A percentile compares a stretch with the other conserved stretches of the same genome.
These are phyloP conservation scores for Bucorvus abyssinicus DNA, from an alignment of 2,797 vertebrate genomes.

Conservation along the genomic window DNA sequence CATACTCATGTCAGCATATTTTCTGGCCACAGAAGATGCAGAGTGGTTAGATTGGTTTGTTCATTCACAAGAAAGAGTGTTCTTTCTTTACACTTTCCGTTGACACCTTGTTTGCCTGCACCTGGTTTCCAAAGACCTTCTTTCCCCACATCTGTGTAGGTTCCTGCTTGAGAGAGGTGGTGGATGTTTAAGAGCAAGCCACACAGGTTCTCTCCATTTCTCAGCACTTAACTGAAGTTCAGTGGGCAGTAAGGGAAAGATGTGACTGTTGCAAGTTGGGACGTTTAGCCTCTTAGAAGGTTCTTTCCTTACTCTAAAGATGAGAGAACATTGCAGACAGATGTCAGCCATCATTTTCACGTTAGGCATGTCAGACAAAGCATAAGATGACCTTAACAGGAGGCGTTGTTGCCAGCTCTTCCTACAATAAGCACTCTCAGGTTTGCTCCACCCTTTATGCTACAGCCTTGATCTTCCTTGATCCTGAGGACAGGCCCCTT, in stretches of 20 bases:
- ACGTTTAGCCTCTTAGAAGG: neutral
- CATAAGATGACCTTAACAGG: neutral
- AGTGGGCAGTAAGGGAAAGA: neutral
- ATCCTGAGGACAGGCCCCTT: no score
- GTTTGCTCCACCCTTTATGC: no score
- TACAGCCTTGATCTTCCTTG: no score
- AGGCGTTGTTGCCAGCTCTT: neutral
- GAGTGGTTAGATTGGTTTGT: neutral
- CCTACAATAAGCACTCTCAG: no score
- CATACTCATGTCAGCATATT: accelerated
- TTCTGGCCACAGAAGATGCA: neutral
- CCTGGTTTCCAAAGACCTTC: neutral
- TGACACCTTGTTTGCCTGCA: neutral
- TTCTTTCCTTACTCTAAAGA: neutral
- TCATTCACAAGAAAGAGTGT: neutral
- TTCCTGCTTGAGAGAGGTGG: neutral
- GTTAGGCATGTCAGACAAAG: neutral
- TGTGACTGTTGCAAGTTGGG: neutral
- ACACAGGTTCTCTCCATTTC: neutral
- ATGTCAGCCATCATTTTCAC: neutral
- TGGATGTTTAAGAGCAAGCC: neutral
- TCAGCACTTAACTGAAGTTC: neutral
- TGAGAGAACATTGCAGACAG: neutral
- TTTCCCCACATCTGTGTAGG: neutral
- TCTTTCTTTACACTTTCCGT: neutral